Conservation (phyloP, 2,888 invertebrate species). For the Drosophila ustulata region DNA sequence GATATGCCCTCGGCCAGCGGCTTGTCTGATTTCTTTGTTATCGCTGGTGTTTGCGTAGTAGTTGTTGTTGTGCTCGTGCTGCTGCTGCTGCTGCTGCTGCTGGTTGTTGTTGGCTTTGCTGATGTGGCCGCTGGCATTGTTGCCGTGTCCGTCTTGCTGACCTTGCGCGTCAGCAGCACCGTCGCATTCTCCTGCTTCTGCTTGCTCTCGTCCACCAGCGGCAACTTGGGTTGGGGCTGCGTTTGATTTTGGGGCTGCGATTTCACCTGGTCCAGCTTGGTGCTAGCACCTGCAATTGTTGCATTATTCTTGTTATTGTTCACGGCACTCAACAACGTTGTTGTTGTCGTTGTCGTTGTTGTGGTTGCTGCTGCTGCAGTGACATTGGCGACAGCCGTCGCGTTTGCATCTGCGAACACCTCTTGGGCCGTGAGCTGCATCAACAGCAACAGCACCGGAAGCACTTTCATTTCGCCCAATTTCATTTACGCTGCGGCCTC, state of each 20-base stretch:
- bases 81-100: not conserved
- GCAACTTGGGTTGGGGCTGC: not conserved
- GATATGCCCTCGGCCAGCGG: constrained; percentile 34
- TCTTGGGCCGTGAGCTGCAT: constrained; percentile 23
- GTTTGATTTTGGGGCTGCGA: too few relatives aligned
- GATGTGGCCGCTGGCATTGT: constrained; percentile 5
- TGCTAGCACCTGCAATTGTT: not conserved
- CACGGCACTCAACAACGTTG: constrained; percentile 14
- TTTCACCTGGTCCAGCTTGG: not conserved
- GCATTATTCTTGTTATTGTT: constrained; percentile 16
- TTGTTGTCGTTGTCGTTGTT: not conserved
- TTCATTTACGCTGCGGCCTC: not conserved
- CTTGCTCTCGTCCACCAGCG: not conserved
- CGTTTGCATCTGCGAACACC: not conserved
- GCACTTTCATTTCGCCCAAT: constrained; percentile 37
- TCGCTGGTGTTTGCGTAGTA: constrained; percentile 8
- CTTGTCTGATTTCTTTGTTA: constrained; percentile 22
- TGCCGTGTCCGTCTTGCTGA: constrained; percentile 38
- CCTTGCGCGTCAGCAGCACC: constrained; percentile 37
- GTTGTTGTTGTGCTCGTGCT: not conserved
- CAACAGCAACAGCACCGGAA: constrained; percentile 44
- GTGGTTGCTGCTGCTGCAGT: not conserved
- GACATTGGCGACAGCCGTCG: not conserved
- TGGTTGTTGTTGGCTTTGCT: not conserved
- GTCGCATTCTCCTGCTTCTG: not conserved